Conservation (phyloP, 2,113 vertebrate species). For the Aegypius monachus region DNA sequence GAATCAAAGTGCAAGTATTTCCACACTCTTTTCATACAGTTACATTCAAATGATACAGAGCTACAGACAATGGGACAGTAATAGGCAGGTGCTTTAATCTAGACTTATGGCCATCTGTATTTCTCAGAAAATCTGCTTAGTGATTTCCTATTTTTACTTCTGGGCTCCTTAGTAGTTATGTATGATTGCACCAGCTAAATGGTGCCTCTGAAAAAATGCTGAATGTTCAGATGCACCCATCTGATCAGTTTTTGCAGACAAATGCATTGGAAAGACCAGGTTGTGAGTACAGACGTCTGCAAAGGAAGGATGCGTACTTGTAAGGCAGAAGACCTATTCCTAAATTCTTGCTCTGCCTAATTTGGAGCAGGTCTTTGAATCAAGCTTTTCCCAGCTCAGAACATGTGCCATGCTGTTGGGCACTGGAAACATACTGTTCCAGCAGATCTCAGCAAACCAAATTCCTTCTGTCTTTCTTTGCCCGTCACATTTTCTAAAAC, state of each 20-base stretch:
- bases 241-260: neutral
- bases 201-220: neutral
- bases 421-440: neutral
- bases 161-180: neutral
- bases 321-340: neutral
- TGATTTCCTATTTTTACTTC: neutral
- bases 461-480: neutral
- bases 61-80: neutral
- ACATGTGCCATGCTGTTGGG: neutral
- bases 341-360: neutral
- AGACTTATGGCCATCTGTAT: accelerated
- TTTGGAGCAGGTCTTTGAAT: neutral
- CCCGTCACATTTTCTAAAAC: neutral
- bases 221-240: neutral
- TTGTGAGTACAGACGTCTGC: neutral
- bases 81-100: neutral
- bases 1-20: neutral
- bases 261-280: neutral
- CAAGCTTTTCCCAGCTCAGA: neutral
- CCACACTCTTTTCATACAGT: neutral
- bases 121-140: neutral
- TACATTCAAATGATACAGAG: neutral
- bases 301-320: neutral
- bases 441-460: neutral
- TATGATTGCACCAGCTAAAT: neutral